Evolutionary conservation across 2,888 invertebrate species (phyloP), one percentile per base, ranked within the genome.

Genomic region (Trypoxylon attenuatum): DNA sequence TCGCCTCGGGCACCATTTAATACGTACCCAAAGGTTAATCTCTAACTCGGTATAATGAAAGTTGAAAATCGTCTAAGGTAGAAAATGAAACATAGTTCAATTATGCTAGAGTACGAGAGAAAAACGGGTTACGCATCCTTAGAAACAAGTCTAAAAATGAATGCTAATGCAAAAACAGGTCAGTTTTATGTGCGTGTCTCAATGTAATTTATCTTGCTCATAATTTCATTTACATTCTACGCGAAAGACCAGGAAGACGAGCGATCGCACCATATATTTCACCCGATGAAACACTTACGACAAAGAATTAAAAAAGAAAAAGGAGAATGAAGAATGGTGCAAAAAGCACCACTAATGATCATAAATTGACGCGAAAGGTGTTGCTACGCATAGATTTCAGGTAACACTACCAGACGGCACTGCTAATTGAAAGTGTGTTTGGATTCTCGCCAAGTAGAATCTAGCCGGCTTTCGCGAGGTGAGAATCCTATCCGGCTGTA

Each of bases 331-430:
- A 22, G 13, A 25, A 23, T 41, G 21, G n/a, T 25, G 23, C 3
- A 10, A 3, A 41, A 56, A 18, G 49, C 29, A 55, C 16, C 29
- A 43, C 33, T 64, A 69, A 61, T 64, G 69, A 46, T 72, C 55
- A 64, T 46, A 58, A 22, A 72, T 73, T 60, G 38, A 57, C 51
- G 61, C 61, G 55, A 64, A 63, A 62, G 57, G 63, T 50, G 53
- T 29, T 29, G 46, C 66, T 43, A 58, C 41, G 51, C 25, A 18
- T 18, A 38, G 50, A 47, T 50, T 70, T 57, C 50, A 38, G 38
- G 46, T 54, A 55, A 50, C 21, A 25, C 27, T 18, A 18, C 56
- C 46, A 4, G 46, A 33, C 5, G 33, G 13, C 13, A 13, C 33
- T 13, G 33, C 8, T 33, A 33, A 33, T 33, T 33, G 13, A 33